These are phyloP conservation scores for Craniophora ligustri DNA, from an alignment of 2,888 invertebrate species.

Conservation along the genomic window DNA sequence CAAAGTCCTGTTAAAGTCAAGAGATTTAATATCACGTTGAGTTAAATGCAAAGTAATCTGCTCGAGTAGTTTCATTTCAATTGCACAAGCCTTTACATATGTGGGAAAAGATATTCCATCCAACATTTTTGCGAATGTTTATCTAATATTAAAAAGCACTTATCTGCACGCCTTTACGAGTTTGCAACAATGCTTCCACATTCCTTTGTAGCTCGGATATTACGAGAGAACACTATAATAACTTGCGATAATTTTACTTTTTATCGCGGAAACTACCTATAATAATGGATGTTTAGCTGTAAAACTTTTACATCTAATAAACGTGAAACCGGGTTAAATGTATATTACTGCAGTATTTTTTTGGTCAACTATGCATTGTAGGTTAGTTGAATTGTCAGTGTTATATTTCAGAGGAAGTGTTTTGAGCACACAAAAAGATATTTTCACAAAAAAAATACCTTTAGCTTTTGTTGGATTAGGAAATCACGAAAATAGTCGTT, in stretches of 20 bases:
- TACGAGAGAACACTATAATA: constrained; percentile 51
- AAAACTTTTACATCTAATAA: constrained; percentile 52
- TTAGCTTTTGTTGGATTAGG: not conserved
- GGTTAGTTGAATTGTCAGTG: constrained; percentile 16
- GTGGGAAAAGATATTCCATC: constrained; percentile 16
- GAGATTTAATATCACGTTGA: constrained; percentile 12
- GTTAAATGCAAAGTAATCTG: constrained; percentile 20
- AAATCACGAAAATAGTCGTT: constrained; percentile 1
- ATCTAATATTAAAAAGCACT: constrained; percentile 38
- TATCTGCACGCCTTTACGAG: constrained; percentile 28
- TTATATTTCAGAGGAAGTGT: constrained; percentile 16
- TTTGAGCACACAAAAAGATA: not conserved
- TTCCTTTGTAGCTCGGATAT: constrained; percentile 40
- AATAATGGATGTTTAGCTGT: constrained; percentile 57
- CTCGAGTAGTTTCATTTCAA: constrained; percentile 26
- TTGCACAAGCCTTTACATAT: constrained; percentile 7
- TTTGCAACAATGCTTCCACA: constrained; percentile 41
- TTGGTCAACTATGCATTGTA: constrained; percentile 20
- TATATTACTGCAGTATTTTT: constrained; percentile 32
- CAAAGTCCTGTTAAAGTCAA: constrained; percentile 1
- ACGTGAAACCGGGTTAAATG: constrained; percentile 39
- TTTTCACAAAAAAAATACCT: not conserved
- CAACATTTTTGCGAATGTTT: constrained; percentile 28
- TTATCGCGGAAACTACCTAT: constrained; percentile 69
- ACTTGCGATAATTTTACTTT: constrained; percentile 59